These are phyloP conservation scores for Alectura lathami DNA, from an alignment of 2,113 vertebrate genomes.

Conservation along the genomic window DNA sequence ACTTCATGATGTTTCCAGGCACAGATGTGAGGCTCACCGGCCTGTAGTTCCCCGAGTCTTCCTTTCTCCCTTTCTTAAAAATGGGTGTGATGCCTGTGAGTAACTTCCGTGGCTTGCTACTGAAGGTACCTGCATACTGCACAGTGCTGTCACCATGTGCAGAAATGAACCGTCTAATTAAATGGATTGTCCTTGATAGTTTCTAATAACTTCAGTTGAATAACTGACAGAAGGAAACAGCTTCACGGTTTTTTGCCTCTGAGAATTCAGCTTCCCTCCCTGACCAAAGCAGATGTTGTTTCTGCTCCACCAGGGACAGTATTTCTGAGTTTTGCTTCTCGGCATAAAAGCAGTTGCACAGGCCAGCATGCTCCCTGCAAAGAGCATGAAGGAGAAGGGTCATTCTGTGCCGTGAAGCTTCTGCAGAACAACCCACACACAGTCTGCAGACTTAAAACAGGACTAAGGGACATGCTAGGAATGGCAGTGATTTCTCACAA, in stretches of 20 bases:
- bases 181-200: constrained; percentile 1
- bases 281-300: neutral
- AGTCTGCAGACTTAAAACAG: neutral
- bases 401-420: neutral
- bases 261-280: neutral
- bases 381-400: neutral
- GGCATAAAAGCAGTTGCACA: neutral
- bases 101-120: neutral
- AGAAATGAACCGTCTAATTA: constrained; percentile 20
- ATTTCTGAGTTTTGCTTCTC: neutral
- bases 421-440: neutral
- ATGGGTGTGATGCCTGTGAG: too few relatives aligned
- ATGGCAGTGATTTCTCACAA: neutral
- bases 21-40: too few relatives aligned
- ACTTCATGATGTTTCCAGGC: too few relatives aligned
- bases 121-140: neutral
- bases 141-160: neutral
- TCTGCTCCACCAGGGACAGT: neutral
- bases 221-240: constrained; percentile 6
- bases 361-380: neutral
- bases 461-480: neutral
- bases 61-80: too few relatives aligned
- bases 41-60: too few relatives aligned
- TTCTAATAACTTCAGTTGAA: neutral
- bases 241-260: neutral